Conservation (phyloP, 2,888 invertebrate genomes). For the Panorpa germanica region DNA sequence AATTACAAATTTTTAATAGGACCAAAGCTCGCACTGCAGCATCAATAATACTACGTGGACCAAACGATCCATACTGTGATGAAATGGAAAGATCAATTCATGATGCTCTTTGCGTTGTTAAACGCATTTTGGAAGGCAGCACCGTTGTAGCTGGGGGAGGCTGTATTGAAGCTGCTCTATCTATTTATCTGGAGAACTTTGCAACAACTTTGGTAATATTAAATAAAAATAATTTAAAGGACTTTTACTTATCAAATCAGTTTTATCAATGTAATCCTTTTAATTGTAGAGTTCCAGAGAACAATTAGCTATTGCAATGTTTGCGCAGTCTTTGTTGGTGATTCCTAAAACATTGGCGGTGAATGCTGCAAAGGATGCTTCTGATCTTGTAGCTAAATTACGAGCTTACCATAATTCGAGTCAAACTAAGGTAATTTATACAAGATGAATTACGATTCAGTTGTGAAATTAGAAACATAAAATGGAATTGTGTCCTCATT, state of each 20-base stretch:
- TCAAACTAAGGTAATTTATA: conserved; percentile 91
- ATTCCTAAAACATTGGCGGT: conserved; percentile 97
- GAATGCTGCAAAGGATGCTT: conserved; percentile 93
- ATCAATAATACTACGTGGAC: conserved; percentile 92
- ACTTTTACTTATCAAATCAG: no score
- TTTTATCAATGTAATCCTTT: no score
- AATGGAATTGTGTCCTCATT: no score
- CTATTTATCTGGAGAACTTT: conserved; percentile 96
- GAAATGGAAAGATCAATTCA: conserved; percentile 99
- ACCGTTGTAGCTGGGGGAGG: conserved; percentile 92
- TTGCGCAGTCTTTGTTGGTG: conserved; percentile 73
- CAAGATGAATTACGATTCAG: no score
- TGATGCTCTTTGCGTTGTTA: conserved; percentile 93
- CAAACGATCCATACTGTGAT: conserved; percentile 97
- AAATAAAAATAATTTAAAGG: no score
- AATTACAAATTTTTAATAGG: no score
- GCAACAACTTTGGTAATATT: conserved; percentile 99
- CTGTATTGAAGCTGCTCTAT: conserved; percentile 93
- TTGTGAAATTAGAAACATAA: no score
- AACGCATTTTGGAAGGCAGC: conserved; percentile 91
- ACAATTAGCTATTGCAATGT: conserved; percentile 82
- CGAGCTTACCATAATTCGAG: conserved; percentile 96
- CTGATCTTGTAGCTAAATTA: conserved; percentile 93
- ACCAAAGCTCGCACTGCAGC: conserved; percentile 58
- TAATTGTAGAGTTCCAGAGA: conserved; percentile 95